These are phyloP conservation scores for Oryzias curvinotus DNA, from an alignment of 2,113 vertebrate genomes.

Conservation along the genomic window DNA sequence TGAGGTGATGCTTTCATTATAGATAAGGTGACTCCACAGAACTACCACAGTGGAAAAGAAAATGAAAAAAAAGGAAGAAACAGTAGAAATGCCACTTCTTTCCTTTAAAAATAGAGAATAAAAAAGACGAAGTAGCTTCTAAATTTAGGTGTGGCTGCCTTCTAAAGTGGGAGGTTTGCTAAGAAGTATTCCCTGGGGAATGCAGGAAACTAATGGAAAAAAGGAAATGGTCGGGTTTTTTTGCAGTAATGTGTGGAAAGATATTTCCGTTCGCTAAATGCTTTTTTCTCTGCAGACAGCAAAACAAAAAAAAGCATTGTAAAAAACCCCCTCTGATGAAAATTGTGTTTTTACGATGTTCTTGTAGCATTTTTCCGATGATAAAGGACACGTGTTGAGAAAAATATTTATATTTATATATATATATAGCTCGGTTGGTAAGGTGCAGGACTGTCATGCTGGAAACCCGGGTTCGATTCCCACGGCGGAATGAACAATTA, in stretches of 20 bases:
- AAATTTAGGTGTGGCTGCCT: constrained; percentile 20
- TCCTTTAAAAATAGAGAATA: no score
- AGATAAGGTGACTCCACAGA: constrained; percentile 25
- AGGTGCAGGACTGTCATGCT: no score
- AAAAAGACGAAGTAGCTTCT: not conserved
- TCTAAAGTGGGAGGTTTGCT: constrained; percentile 22
- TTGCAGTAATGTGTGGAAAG: constrained; percentile 15
- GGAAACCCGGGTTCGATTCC: no score
- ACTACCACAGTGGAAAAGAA: constrained; percentile 34
- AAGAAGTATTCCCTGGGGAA: constrained; percentile 23
- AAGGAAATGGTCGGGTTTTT: constrained; percentile 49
- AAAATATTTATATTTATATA: no score
- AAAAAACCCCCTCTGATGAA: not conserved
- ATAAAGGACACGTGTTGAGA: no score
- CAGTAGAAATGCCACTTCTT: constrained; percentile 3
- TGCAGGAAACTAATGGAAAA: constrained; percentile 40
- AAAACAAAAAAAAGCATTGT: constrained; percentile 46
- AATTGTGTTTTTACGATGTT: no score
- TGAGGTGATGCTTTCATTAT: constrained; percentile 41
- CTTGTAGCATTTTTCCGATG: no score
- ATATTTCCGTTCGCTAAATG: constrained; percentile 18
- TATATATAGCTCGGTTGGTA: no score
- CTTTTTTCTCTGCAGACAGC: constrained; percentile 28
- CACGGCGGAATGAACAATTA: no score
- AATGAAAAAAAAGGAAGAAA: constrained; percentile 56